Evolutionary conservation across 2,113 vertebrate genomes (phyloP), one percentile per base, ranked within the genome.

Genomic region (Mola mola): DNA sequence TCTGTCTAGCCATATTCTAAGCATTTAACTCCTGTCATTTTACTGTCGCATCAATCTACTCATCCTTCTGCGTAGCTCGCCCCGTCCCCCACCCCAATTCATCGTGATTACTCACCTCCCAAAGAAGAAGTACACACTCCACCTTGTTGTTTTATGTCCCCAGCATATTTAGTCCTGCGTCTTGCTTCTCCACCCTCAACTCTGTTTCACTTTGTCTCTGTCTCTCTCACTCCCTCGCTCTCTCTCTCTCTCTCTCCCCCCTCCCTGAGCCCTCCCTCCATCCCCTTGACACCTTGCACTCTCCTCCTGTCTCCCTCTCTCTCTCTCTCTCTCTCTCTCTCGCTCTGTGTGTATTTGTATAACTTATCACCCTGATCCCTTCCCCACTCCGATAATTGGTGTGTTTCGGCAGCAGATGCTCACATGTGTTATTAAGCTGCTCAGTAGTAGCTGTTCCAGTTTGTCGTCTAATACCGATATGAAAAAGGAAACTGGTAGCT

Each of bases 81-180:
- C 33, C 8, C 37, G 16, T 8, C 17, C 31, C 40, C 34, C 36
- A 43, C 20, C 29, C 34, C 17, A 37, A 33, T 37, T 62, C 52
- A 37, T 38, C 56, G 55, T 81, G 47, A 80, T 84, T 53, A 82
- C 88, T 86, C 80, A 88, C 89, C 89, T 82, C 73, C 75, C 68
- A 38, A 80, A 69, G 80, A 85, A 75, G 68, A 67, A 73, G 62
- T 15, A 50, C 77, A 71, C 65, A 67, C 82, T 90, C 87, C 83
- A 80, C 85, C 83, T 84, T 86, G 75, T 78, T 85, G 80, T 83
- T 81, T 86, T 87, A 82, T 78, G 79, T 85, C 85, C 78, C 85
- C 20, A 36, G 75, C 75, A 86, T 85, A 89, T 88, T 77, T 85
- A 85, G 83, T 88, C 86, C 74, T 67, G 69, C 60, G 59, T 83